Conservation (phyloP, 2,888 invertebrate genomes). For the Masnerella sp. region DNA sequence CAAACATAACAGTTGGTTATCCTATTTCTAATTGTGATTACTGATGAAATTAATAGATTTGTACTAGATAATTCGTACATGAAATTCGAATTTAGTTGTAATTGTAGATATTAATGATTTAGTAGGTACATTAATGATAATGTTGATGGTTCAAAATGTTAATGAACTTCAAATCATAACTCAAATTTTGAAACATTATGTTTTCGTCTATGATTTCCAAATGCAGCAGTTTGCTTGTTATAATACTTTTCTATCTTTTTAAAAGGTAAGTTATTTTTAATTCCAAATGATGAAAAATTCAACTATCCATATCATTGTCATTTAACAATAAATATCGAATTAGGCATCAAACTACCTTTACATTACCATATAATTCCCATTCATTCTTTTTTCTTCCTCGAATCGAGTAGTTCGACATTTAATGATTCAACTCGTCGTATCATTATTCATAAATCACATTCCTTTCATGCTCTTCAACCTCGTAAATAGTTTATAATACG, state of each 20-base stretch:
- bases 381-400: constrained; percentile 4
- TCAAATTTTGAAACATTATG: too few species aligned
- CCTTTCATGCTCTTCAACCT: constrained; percentile 4
- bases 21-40: background rate
- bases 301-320: too few species aligned
- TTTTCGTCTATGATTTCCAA: too few species aligned
- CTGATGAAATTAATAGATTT: background rate
- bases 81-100: background rate
- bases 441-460: constrained; percentile 24
- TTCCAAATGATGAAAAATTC: too few species aligned
- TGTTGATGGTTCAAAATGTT: background rate
- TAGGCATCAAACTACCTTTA: background rate
- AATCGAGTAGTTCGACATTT: background rate
- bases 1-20: background rate
- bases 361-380: constrained; percentile 21
- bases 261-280: background rate
- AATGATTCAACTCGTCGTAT: constrained; percentile 9
- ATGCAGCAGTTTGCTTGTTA: too few species aligned
- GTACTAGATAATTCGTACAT: background rate
- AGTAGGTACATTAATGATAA: background rate
- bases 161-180: too few species aligned
- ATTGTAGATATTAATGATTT: too few species aligned
- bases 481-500: too few species aligned
- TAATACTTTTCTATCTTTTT: background rate
- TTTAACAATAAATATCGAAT: constrained; percentile 1